Evolutionary conservation across 2,888 invertebrate genomes (phyloP).

Genomic region (Pyralis farinalis): DNA sequence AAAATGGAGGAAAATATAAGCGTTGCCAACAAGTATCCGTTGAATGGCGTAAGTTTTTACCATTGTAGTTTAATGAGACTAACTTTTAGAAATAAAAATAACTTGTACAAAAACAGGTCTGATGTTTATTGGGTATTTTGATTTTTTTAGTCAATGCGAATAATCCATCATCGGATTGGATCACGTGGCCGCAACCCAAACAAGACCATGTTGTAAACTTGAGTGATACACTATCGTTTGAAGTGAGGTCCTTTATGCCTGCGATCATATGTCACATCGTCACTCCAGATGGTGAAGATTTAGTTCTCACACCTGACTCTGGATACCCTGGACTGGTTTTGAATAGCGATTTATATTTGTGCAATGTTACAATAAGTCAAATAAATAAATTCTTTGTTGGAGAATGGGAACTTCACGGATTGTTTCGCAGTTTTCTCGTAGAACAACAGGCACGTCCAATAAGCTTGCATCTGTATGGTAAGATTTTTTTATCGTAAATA

Average conservation of each 20-base stretch:
- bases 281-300: conserved; percentile 31
- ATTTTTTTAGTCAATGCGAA: neutral
- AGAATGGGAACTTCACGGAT: conserved; percentile 38
- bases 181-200: too few relatives aligned
- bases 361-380: conserved; percentile 34
- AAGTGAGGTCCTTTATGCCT: conserved; percentile 24
- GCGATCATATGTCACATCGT: conserved; percentile 35
- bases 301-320: conserved; percentile 25
- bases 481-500: too few relatives aligned
- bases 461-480: conserved; percentile 36
- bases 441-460: conserved; percentile 22
- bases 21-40: conserved; percentile 30
- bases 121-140: neutral
- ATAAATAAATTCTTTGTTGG: conserved; percentile 29
- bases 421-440: conserved; percentile 18
- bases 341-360: conserved; percentile 14
- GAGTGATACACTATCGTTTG: conserved; percentile 16
- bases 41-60: conserved; percentile 36
- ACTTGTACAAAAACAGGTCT: too few relatives aligned
- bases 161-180: neutral
- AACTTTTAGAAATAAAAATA: too few relatives aligned
- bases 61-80: too few relatives aligned
- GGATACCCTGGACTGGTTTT: conserved; percentile 19
- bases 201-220: neutral
- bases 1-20: conserved; percentile 14